Conservation (phyloP, 2,888 invertebrate genomes). For the Drosophila subsilvestris region DNA sequence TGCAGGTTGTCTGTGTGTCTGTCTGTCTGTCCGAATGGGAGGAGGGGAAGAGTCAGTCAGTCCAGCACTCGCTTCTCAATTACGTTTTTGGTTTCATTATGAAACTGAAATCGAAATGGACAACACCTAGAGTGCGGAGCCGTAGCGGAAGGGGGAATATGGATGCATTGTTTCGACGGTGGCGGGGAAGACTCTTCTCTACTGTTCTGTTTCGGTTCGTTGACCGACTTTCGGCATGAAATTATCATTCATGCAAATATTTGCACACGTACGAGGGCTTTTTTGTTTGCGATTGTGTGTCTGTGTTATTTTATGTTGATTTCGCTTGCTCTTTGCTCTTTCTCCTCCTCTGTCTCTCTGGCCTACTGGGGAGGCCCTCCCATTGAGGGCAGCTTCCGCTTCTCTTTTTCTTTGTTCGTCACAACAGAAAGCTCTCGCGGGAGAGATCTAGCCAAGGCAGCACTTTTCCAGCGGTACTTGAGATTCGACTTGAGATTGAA, state of each 20-base stretch:
- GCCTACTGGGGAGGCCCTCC: slow-evolving; percentile 7
- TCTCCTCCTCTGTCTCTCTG: background rate
- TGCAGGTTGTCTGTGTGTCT: slow-evolving; percentile 38
- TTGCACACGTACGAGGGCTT: slow-evolving; percentile 17
- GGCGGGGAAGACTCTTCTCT: slow-evolving; percentile 7
- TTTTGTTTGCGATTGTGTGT: slow-evolving; percentile 13
- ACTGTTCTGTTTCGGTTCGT: slow-evolving; percentile 59
- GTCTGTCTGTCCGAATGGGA: background rate
- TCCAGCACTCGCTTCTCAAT: slow-evolving; percentile 45
- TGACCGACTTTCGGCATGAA: slow-evolving; percentile 62
- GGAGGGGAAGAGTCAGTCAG: background rate
- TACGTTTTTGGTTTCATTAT: slow-evolving; percentile 42
- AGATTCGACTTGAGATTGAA: slow-evolving; percentile 11
- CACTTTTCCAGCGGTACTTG: slow-evolving; percentile 25
- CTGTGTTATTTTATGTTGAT: slow-evolving; percentile 4
- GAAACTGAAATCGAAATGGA: slow-evolving; percentile 68
- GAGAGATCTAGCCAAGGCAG: background rate
- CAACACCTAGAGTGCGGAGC: slow-evolving; percentile 3
- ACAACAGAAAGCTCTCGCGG: slow-evolving; percentile 28
- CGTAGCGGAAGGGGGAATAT: background rate
- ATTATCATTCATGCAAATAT: slow-evolving; percentile 24
- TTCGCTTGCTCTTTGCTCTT: slow-evolving; percentile 5
- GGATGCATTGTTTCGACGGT: background rate
- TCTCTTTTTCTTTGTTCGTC: slow-evolving; percentile 55
- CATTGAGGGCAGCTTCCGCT: slow-evolving; percentile 44